phyloP scores from a whole-genome alignment of 2,113 vertebrate species.

The Sander vitreus region DNA sequence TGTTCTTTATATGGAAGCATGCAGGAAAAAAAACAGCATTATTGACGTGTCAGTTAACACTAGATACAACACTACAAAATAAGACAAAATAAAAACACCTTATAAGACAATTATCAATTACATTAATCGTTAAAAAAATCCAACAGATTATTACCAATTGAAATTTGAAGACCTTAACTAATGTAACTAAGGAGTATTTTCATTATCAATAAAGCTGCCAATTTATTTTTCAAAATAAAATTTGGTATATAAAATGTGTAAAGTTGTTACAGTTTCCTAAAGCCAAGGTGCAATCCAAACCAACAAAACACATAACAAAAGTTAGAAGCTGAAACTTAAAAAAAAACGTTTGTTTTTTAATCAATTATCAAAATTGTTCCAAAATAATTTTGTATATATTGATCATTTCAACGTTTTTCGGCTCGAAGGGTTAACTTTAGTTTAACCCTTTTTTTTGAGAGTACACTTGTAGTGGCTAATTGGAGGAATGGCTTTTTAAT shows the following conservation, averaged over 20 bases:
- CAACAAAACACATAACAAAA: background rate
- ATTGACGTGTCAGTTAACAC: background rate
- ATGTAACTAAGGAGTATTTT: background rate
- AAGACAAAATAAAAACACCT: background rate
- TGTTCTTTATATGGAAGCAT: background rate
- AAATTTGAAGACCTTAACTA: background rate
- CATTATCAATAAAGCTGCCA: background rate
- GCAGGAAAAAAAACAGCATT: background rate
- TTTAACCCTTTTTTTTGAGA: background rate
- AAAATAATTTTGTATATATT: background rate
- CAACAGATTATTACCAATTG: background rate
- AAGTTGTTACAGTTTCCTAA: background rate
- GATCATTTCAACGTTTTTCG: background rate
- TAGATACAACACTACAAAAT: background rate
- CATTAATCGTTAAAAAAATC: no score
- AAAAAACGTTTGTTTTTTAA: background rate
- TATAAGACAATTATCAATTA: background rate
- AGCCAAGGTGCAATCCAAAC: background rate
- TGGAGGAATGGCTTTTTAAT: background rate
- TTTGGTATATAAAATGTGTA: background rate
- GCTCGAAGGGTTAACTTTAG: background rate
- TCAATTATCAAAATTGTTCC: background rate
- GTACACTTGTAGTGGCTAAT: background rate
- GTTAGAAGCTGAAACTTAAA: background rate
- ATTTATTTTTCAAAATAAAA: background rate